Evolutionary conservation across 2,797 vertebrate species (phyloP), one percentile per base, ranked within the genome.

Genomic region (Lagodon rhomboides): DNA sequence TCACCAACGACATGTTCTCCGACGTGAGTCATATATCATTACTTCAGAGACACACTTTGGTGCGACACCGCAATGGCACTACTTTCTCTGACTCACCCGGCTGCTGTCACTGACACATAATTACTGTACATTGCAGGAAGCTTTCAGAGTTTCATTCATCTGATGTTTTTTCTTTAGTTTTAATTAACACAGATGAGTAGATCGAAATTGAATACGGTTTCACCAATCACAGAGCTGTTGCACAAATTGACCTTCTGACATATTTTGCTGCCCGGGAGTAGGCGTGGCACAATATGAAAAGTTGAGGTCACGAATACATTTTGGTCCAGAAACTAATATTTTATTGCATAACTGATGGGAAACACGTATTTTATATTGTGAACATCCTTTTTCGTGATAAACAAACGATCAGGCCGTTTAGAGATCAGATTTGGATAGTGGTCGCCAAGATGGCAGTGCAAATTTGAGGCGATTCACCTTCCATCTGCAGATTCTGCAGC

Each of bases 1-100:
- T 55, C 69, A 50, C 49, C 25, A 15, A 27, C 16, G n/a, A 56
- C 56, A 38, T 44, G 44, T 43, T 56, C 15, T 70, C 46, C 44
- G 58, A 72, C 58, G 63, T 71, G 58, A 73, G 68, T 79, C 73
- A 68, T 25, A 43, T 25, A 55, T 41, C 25, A 30, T 54, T 22
- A n/a, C 60, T 61, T 77, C 46, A 3, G 61, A 67, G 68, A 25
- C 69, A 77, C 34, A 71, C 66, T 68, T 22, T 66, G 64, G 34
- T 44, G 58, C n/a, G n/a, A 65, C 30, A 66, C 70, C 12, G 25
- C 44, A 25, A 9, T 25, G 46, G 20, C 38, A 30, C 38, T 55
- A 22, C 56, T 49, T 61, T 66, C 59, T 73, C 38, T 63, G 63
- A 67, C 54, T 71, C 70, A 51, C 16, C 41, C 8, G 3, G 46